A percentile compares a stretch with the other conserved stretches of the same genome.
Conservation (phyloP, 1,140 invertebrate species). For the Diabrotica undecimpunctata region DNA sequence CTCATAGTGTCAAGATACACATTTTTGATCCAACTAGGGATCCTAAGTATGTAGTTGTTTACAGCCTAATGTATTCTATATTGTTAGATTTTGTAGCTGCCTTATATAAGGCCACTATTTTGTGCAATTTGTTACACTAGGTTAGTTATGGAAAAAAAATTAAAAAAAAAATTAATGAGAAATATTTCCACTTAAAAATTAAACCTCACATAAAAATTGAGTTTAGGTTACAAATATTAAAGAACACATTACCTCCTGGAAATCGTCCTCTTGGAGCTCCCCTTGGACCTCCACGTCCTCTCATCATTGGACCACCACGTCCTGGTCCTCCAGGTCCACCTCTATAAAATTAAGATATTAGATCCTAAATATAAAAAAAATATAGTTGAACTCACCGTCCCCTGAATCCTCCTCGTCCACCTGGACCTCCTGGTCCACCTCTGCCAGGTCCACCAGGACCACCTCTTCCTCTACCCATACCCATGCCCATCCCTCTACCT, state of each 20-base stretch:
- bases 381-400: constrained; percentile 12
- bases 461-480: constrained; percentile 16
- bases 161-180: too few species aligned
- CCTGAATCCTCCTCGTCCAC: constrained; percentile 29
- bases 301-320: constrained; percentile 31
- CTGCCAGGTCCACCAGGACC: constrained; percentile 17
- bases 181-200: too few species aligned
- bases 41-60: too few species aligned
- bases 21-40: too few species aligned
- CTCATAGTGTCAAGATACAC: too few species aligned
- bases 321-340: constrained; percentile 28
- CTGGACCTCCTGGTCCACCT: constrained; percentile 18
- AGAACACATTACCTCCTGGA: constrained; percentile 19
- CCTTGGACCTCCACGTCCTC: constrained; percentile 30
- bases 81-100: too few species aligned
- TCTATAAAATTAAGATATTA: constrained; percentile 23
- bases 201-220: too few species aligned
- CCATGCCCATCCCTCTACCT: neutral
- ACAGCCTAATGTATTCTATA: too few species aligned
- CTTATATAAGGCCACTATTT: too few species aligned
- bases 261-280: constrained; percentile 30
- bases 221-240: neutral
- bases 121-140: too few species aligned
- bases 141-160: too few species aligned
- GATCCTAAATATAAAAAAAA: neutral